Evolutionary conservation across 2,888 invertebrate genomes (phyloP).

Genomic region (Tipula vernalis): DNA sequence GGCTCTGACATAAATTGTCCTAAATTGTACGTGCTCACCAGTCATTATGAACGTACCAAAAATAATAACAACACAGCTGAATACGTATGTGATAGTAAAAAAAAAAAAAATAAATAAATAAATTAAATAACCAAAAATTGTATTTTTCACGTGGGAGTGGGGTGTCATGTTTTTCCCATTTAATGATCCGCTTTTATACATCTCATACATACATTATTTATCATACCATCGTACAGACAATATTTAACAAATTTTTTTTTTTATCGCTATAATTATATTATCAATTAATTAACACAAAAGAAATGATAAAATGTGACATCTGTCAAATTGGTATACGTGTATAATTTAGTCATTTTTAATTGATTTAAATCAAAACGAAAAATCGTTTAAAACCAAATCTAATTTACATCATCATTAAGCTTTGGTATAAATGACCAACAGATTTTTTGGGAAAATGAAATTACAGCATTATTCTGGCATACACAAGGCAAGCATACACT

Average conservation of each 20-base stretch:
- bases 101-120: background rate
- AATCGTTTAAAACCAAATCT: no score
- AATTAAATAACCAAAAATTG: background rate
- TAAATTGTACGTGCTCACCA: background rate
- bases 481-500: no score
- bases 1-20: background rate
- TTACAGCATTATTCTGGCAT: no score
- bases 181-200: background rate
- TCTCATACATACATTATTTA: background rate
- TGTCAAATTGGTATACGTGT: background rate
- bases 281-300: background rate
- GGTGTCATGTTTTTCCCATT: background rate
- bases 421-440: no score
- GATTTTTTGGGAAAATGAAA: no score
- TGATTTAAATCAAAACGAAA: background rate
- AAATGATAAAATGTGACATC: background rate
- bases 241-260: background rate
- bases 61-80: background rate
- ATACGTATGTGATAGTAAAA: background rate
- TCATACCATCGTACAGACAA: background rate
- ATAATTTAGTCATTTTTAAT: background rate
- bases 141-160: background rate
- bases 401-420: no score
- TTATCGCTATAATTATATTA: background rate
- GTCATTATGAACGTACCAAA: background rate